phyloP scores from a whole-genome alignment of 2,888 invertebrate species.

The Amiota minor region DNA sequence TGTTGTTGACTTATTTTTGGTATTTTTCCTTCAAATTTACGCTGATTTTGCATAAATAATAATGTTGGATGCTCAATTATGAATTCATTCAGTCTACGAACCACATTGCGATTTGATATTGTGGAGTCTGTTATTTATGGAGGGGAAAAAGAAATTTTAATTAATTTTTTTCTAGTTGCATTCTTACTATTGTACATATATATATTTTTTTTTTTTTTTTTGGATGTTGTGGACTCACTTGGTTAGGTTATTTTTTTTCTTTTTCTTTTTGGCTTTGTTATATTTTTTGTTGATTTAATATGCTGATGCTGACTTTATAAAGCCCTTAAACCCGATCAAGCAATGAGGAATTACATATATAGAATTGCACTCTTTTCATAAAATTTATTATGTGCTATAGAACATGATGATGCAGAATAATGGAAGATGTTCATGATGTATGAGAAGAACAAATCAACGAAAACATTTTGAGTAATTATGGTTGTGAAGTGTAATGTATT shows the following conservation, averaged over 20 bases:
- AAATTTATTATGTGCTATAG: no score
- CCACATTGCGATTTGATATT: conserved; percentile 26
- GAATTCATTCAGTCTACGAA: conserved; percentile 61
- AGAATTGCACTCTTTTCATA: no score
- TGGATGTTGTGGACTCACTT: conserved; percentile 27
- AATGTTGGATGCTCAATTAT: conserved; percentile 63
- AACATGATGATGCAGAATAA: no score
- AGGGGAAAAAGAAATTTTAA: conserved; percentile 2
- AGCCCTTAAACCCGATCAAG: background rate
- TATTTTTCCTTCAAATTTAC: conserved; percentile 73
- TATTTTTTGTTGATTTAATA: conserved; percentile 4
- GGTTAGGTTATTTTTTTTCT: conserved; percentile 19
- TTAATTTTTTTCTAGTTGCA: background rate
- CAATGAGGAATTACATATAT: no score
- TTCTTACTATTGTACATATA: background rate
- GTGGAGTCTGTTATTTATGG: conserved; percentile 57
- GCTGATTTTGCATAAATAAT: conserved; percentile 69
- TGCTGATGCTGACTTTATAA: background rate
- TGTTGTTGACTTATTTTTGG: conserved; percentile 68
- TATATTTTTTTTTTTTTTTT: conserved; percentile 5
- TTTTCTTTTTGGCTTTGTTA: conserved; percentile 3
- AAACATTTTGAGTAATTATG: no score
- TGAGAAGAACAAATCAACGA: no score
- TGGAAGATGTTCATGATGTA: no score
- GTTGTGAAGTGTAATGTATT: no score